phyloP scores from a whole-genome alignment of 2,888 invertebrate genomes.

The Eumacrocentrus americanus region DNA sequence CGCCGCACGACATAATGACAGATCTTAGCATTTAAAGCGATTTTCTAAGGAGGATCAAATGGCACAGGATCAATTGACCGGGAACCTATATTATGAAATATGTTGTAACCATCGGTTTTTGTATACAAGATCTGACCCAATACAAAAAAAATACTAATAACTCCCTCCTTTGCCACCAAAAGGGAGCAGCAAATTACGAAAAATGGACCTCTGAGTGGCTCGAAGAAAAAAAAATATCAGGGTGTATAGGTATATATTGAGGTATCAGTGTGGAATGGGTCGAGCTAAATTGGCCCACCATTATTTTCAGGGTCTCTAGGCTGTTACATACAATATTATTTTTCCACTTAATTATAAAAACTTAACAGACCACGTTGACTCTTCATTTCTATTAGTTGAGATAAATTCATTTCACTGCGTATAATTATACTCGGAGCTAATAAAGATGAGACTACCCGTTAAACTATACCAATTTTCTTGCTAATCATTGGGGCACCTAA shows the following conservation, averaged over 20 bases:
- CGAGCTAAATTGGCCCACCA: too few species aligned
- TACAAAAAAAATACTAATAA: too few species aligned
- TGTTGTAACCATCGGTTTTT: too few species aligned
- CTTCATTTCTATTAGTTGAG: background rate
- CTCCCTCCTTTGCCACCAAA: background rate
- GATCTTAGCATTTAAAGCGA: too few species aligned
- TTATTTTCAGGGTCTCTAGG: background rate
- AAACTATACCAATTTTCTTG: slow-evolving; percentile 1
- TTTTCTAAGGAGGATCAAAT: too few species aligned
- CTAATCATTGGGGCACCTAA: slow-evolving; percentile 20
- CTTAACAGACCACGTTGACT: background rate
- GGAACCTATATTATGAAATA: too few species aligned
- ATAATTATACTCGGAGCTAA: background rate
- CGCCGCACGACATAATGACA: too few species aligned
- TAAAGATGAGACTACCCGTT: background rate
- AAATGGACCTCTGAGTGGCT: background rate
- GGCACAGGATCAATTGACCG: too few species aligned
- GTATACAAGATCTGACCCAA: too few species aligned
- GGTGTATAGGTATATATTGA: too few species aligned
- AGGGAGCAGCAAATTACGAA: background rate
- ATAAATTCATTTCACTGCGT: background rate
- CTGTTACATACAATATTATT: background rate
- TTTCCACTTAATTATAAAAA: background rate
- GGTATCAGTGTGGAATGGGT: too few species aligned
- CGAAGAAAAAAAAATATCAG: too few species aligned